These are phyloP conservation scores for Furcula furcula DNA, from an alignment of 2,888 invertebrate species.

Conservation along the genomic window DNA sequence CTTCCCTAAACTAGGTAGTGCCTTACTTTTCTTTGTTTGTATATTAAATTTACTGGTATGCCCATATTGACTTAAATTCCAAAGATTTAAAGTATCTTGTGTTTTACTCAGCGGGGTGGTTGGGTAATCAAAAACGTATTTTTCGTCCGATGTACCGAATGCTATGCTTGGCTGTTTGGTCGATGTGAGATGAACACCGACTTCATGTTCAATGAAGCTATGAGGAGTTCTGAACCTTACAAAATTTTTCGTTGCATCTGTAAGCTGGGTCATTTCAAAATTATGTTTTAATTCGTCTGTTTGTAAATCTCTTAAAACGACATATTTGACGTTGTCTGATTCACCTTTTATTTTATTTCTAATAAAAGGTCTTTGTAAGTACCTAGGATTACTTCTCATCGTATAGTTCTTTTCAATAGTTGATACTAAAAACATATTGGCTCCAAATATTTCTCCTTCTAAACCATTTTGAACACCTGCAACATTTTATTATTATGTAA, in stretches of 20 bases:
- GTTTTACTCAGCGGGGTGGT: constrained; percentile 14
- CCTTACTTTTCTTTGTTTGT: constrained; percentile 13
- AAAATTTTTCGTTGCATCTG: constrained; percentile 30
- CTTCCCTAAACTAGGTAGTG: no score
- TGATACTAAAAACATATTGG: constrained; percentile 83
- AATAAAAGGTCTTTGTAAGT: constrained; percentile 47
- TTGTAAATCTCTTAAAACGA: constrained; percentile 54
- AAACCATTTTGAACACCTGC: constrained; percentile 83
- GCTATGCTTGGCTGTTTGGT: constrained; percentile 16
- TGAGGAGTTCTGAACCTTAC: constrained; percentile 42
- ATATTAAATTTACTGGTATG: constrained; percentile 35
- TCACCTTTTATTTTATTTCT: constrained; percentile 51
- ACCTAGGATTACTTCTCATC: constrained; percentile 43
- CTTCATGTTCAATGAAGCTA: constrained; percentile 43
- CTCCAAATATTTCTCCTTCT: constrained; percentile 86
- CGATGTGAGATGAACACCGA: constrained; percentile 30
- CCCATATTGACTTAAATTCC: constrained; percentile 41
- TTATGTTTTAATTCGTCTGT: constrained; percentile 48
- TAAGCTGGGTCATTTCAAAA: constrained; percentile 35
- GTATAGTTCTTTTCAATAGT: constrained; percentile 73
- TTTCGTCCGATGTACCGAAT: constrained; percentile 25
- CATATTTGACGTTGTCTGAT: constrained; percentile 43
- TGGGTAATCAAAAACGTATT: constrained; percentile 39
- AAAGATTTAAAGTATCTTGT: constrained; percentile 38
- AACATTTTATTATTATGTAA: no score